A percentile compares a stretch with the other conserved stretches of the same genome.
These are phyloP conservation scores for Entomyzon cyanotis DNA, from an alignment of 2,113 vertebrate species.

Conservation along the genomic window DNA sequence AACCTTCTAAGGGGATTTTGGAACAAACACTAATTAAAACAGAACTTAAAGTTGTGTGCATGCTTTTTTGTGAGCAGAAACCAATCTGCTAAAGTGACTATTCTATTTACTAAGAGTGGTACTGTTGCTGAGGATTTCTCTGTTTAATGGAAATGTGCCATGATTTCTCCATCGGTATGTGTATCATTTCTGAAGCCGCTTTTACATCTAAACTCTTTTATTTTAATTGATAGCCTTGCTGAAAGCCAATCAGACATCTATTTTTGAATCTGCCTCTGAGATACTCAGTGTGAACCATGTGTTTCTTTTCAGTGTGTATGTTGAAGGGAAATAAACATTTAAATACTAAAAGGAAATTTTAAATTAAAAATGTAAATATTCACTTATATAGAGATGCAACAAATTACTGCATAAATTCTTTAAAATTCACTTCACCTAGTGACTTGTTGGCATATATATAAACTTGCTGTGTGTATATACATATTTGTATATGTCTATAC, in stretches of 20 bases:
- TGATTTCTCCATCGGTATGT: constrained; percentile 84
- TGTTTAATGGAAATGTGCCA: constrained; percentile 83
- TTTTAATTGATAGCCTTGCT: constrained; percentile 87
- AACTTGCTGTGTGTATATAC: constrained; percentile 17
- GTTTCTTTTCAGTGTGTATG: constrained; percentile 72
- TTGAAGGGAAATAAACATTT: constrained; percentile 64
- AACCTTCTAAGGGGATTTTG: constrained; percentile 89
- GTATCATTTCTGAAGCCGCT: constrained; percentile 78
- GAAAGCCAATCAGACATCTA: constrained; percentile 87
- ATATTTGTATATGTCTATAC: constrained; percentile 37
- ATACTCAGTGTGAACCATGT: constrained; percentile 66
- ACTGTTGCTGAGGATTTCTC: constrained; percentile 78
- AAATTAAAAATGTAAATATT: constrained; percentile 52
- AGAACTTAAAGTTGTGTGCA: constrained; percentile 91
- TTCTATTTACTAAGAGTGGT: constrained; percentile 76
- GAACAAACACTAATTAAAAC: constrained; percentile 86
- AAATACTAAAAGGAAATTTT: constrained; percentile 54
- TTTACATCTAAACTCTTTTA: constrained; percentile 74
- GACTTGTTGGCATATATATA: constrained; percentile 23
- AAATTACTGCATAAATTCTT: constrained; percentile 27
- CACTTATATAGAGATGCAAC: neutral
- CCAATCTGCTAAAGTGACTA: constrained; percentile 79
- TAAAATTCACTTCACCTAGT: constrained; percentile 39
- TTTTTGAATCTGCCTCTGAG: constrained; percentile 70
- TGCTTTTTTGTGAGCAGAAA: constrained; percentile 90